Conservation (phyloP, 2,113 vertebrate genomes). For the Alosa alosa region DNA sequence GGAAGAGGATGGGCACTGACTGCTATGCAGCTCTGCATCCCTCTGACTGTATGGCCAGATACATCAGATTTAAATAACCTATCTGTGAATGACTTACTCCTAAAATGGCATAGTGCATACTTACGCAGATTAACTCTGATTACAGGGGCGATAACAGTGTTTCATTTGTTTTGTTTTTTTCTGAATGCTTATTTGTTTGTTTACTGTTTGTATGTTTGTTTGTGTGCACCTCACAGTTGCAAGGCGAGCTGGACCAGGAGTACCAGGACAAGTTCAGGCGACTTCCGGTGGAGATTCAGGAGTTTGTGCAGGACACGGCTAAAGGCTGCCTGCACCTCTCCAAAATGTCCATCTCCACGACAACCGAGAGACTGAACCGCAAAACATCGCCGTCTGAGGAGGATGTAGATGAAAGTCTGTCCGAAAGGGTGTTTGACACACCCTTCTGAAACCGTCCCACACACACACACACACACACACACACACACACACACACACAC, state of each 20-base stretch:
- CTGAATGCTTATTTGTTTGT: not conserved
- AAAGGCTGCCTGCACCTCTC: slow-evolving; percentile 83
- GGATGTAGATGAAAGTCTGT: slow-evolving; percentile 77
- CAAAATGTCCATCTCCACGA: slow-evolving; percentile 62
- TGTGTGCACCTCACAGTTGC: slow-evolving; percentile 73
- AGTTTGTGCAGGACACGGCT: slow-evolving; percentile 95
- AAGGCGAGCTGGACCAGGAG: slow-evolving; percentile 93
- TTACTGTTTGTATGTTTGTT: not conserved
- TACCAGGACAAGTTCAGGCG: slow-evolving; percentile 98
- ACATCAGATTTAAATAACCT: no score
- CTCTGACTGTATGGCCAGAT: not conserved
- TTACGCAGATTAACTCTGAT: not conserved
- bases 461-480: not conserved
- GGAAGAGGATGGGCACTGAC: not conserved
- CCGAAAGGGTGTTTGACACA: slow-evolving; percentile 86
- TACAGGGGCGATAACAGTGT: not conserved
- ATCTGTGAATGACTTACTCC: no score
- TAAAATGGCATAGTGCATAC: not conserved
- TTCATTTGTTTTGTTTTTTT: not conserved
- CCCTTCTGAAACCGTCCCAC: slow-evolving; percentile 73
- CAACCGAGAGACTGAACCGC: slow-evolving; percentile 80
- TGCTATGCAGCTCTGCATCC: not conserved
- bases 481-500: not conserved
- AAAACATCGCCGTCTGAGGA: slow-evolving; percentile 81
- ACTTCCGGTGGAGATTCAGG: slow-evolving; percentile 94